Conservation (phyloP, 1,140 invertebrate species). For the Chironomus striatipennis region DNA sequence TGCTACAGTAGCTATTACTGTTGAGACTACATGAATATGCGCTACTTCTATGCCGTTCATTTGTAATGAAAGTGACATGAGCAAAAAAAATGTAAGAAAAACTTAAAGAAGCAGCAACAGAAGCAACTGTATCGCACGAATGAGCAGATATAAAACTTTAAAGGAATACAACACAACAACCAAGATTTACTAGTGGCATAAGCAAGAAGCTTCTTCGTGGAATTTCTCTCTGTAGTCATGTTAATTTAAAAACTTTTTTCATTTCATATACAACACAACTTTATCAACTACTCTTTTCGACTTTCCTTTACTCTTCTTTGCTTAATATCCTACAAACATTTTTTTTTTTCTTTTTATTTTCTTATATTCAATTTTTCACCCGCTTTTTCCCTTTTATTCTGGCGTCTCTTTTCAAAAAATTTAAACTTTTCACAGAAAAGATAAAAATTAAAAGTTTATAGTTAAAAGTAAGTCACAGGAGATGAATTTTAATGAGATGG, state of each 20-base stretch:
- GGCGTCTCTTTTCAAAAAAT: not conserved
- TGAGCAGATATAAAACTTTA: too few species aligned
- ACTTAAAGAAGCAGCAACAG: not conserved
- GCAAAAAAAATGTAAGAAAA: not conserved
- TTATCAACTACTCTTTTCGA: not conserved
- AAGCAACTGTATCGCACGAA: not conserved
- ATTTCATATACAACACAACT: conserved; percentile 16
- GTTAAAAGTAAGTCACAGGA: conserved; percentile 13
- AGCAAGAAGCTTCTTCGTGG: not conserved
- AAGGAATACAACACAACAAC: too few species aligned
- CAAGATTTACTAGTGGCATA: not conserved
- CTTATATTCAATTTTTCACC: not conserved
- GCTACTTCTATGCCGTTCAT: conserved; percentile 6
- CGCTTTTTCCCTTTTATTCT: not conserved
- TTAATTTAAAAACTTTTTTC: conserved; percentile 23
- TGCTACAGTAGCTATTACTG: not conserved
- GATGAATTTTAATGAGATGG: conserved; percentile 21
- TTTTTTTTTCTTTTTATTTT: not conserved
- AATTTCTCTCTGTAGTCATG: conserved; percentile 17
- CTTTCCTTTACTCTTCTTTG: not conserved
- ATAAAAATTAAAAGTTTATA: conserved; percentile 22
- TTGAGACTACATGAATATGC: not conserved
- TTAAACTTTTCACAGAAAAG: not conserved
- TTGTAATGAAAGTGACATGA: conserved; percentile 2
- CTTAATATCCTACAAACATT: conserved; percentile 8